A percentile compares a stretch with the other conserved stretches of the same genome.
Conservation (phyloP, 2,113 vertebrate genomes). For the Heterocephalus glaber region DNA sequence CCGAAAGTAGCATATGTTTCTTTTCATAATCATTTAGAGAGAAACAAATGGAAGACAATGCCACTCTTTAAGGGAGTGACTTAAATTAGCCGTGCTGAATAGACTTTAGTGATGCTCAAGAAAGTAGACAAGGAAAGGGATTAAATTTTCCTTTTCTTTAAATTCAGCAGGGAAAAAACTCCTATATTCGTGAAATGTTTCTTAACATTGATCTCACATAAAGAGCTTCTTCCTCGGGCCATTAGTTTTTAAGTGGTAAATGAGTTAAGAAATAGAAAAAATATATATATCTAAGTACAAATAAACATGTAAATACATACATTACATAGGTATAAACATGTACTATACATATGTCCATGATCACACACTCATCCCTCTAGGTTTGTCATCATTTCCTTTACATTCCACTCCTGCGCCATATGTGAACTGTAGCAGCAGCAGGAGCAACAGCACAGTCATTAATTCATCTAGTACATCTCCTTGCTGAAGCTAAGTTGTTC, state of each 20-base stretch:
- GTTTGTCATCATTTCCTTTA: not conserved
- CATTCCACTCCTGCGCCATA: not conserved
- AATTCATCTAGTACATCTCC: not conserved
- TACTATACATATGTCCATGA: not conserved
- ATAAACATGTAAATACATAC: not conserved
- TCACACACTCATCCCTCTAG: not conserved
- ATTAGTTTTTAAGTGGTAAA: constrained; percentile 62
- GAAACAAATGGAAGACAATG: constrained; percentile 39
- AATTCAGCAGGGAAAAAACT: not conserved
- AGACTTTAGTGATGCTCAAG: not conserved
- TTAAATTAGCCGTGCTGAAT: not conserved
- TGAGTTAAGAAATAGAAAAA: constrained; percentile 52
- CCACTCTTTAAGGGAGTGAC: not conserved
- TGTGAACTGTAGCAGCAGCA: constrained; percentile 29
- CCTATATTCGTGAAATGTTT: not conserved
- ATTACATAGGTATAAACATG: not conserved
- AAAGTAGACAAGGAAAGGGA: not conserved
- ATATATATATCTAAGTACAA: not conserved
- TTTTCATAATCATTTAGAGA: constrained; percentile 26
- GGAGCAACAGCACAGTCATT: not conserved
- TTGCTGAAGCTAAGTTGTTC: constrained; percentile 1
- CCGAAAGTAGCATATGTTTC: not conserved
- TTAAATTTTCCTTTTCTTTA: not conserved
- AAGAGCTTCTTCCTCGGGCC: not conserved
- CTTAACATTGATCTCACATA: not conserved